Base-by-base conservation (phyloP, 2,113 vertebrate species). In the Thalassoma bifasciatum region DNA sequence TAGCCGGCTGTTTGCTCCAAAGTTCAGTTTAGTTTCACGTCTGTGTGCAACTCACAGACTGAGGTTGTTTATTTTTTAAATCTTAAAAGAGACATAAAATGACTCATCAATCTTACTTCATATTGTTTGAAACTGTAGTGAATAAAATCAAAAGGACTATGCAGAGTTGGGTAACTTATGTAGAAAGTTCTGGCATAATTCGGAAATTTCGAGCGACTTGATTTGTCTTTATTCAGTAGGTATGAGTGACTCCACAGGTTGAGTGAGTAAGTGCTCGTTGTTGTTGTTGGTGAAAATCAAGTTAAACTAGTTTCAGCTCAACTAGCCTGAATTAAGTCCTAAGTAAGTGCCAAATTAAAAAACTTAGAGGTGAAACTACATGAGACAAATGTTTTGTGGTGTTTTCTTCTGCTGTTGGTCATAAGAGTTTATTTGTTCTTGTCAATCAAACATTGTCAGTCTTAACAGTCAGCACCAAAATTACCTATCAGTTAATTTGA, bases 191-290 rank as follows among this genome's bases (percentile, higher is more conserved):
- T 42, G 19, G 2, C 13, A 4, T 16, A 19, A 10, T 26, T 57
- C 19, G 3, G 6, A 60, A 49, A 47, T 19, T 47, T 74, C 10
- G 62, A 12, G 26, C 57, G 40, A 65, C 38, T 0, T 30, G 21
- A 30, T 4, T 17, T 52, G 23, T 8, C 40, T 66, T 10, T 10
- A 46, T 37, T 26, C 4, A 58, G 40, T 19, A 66, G 66, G 9
- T 22, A 26, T 1, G 30, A 46, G 10, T 44, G 19, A 52, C 4
- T 61, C 52, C 70, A 44, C 64, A 30, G 22, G 17, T 65, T 66
- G 40, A 79, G 57, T 62, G 79, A 30, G 51, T 66, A 72, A 77
- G 70, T 80, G 70, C 77, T 74, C 38, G 30, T 24, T 79, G 26
- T 77, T 72, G 70, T 23, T 38, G n/a, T n/a, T 38, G 23, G 21